A percentile compares a stretch with the other conserved stretches of the same genome.
Conservation (phyloP, 2,797 vertebrate species). For the Schizothorax lantsangensis region DNA sequence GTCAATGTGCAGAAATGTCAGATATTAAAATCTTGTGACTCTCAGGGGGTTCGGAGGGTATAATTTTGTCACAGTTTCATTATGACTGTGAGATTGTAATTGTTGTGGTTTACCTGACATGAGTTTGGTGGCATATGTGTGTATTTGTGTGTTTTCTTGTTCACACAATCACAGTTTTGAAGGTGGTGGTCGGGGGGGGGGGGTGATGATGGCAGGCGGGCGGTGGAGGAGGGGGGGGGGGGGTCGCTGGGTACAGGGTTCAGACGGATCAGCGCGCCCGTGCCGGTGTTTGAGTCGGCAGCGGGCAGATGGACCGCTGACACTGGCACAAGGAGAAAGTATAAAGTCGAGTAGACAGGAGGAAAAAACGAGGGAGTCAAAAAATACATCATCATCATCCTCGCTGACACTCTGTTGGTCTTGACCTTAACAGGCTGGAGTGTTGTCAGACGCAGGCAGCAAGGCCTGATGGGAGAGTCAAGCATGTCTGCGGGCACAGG, state of each 20-base stretch:
- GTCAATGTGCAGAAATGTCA: slow-evolving; percentile 47
- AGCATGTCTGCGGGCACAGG: slow-evolving; percentile 54
- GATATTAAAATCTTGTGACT: slow-evolving; percentile 47
- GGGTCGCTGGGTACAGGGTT: slow-evolving; percentile 50
- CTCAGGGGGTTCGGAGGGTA: slow-evolving; percentile 33
- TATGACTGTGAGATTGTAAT: slow-evolving; percentile 50
- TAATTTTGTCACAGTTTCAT: slow-evolving; percentile 49
- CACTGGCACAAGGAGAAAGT: slow-evolving; percentile 76
- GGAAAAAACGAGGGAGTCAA: slow-evolving; percentile 69
- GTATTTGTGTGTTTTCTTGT: slow-evolving; percentile 48
- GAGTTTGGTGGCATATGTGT: slow-evolving; percentile 25
- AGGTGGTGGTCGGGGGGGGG: background rate
- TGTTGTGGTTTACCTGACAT: slow-evolving; percentile 48
- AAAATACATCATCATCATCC: slow-evolving; percentile 79
- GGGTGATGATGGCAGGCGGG: slow-evolving; percentile 23
- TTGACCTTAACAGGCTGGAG: slow-evolving; percentile 81
- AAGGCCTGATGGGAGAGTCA: slow-evolving; percentile 68
- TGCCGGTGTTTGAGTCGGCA: slow-evolving; percentile 52
- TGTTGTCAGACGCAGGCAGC: slow-evolving; percentile 71
- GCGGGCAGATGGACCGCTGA: slow-evolving; percentile 76
- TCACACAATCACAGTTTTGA: slow-evolving; percentile 31
- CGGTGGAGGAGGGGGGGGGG: background rate
- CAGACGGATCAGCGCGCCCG: slow-evolving; percentile 39
- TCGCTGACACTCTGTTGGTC: slow-evolving; percentile 81
- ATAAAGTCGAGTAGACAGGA: slow-evolving; percentile 77